Base-by-base conservation (phyloP, 1,140 invertebrate species). In the Paralvinella palmiformis region DNA sequence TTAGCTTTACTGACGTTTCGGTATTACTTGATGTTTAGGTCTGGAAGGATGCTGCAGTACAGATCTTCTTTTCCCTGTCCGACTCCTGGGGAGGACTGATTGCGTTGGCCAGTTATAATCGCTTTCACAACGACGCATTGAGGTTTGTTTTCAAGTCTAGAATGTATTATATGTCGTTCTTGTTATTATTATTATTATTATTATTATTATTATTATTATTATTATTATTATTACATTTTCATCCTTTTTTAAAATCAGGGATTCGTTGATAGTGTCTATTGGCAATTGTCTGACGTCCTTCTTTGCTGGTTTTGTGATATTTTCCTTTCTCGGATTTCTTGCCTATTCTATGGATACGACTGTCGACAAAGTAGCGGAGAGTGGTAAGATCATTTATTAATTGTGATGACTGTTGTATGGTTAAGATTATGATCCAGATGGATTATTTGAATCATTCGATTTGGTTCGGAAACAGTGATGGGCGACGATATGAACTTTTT, bases 251-350 rank as follows among this genome's bases (percentile, higher is more conserved):
- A n/a, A n/a, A n/a, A n/a, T 55, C 79, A 95, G 93, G 75, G 95
- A 99, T 78, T 91, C 96, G 0, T 75, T 99, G 33, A 93, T 98
- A 61, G 94, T 98, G 0, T 96, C 94, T 72, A 86, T 91, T 36
- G 89, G 97, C 1, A 98, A 99, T 80, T 94, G 92, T 4, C 90
- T 91, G 69, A 99, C 96, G 0, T 95, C 92, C 73, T 92, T 99
- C 86, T 97, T 98, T 79, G 94, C 95, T 65, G 96, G 96, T 10
- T 97, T 98, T 77, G 96, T 98, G 2, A 98, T 99, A 72, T 99
- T 99, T 82, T 98, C 95, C 0, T 94, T 98, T 3, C 89, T 99
- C 37, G 96, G 96, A 5, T 98, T 95, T 79, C 97, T 99, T 94
- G 94, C 96, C 0, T 69, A 83, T 50, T 78, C 73, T 69, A 90